Evolutionary conservation across 2,113 vertebrate species (phyloP), one percentile per base, ranked within the genome.

Genomic region (Coregonus clupeaformis): DNA sequence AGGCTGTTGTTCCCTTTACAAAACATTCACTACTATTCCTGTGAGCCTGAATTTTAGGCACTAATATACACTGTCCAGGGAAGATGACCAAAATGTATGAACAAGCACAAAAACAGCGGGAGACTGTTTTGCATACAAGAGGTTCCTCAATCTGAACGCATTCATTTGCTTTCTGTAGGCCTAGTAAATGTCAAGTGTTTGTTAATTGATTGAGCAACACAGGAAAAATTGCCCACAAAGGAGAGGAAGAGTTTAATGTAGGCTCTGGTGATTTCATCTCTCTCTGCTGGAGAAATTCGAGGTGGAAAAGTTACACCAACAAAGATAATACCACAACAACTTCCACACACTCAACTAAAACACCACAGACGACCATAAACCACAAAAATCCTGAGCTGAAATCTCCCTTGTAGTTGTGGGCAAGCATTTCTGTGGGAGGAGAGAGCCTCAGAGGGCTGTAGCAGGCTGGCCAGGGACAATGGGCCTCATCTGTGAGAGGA

Each of bases 151-250:
- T 73, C 24, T 29, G 55, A 72, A 57, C 49, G 59, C 72, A 66
- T 73, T 64, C 57, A 82, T 81, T 81, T 80, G 82, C 79, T 85
- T 77, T 79, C 73, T 27, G 24, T 63, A 11, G 36, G 36, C 36
- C 7, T 12, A 30, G 79, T 77, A 82, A 87, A 88, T 81, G 84
- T 81, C 85, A 84, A 69, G 76, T 73, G 86, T 29, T 81, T 81
- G 81, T 85, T 42, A 84, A 87, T 63, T 78, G 81, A 87, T 76
- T 75, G 68, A 74, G 72, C 55, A 49, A 77, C 42, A 45, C 18
- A 32, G 66, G 73, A 69, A 16, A 30, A 60, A 47, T 30, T 42
- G 9, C 36, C 36, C 36, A 42, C 36, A 42, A 13, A 68, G 66
- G 42, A 65, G 65, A 68, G 32, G 71, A 60, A 52, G 68, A 47